Evolutionary conservation across 1,140 invertebrate species (phyloP), one percentile per base, ranked within the genome.

Genomic region (Lucilia cuprina): DNA sequence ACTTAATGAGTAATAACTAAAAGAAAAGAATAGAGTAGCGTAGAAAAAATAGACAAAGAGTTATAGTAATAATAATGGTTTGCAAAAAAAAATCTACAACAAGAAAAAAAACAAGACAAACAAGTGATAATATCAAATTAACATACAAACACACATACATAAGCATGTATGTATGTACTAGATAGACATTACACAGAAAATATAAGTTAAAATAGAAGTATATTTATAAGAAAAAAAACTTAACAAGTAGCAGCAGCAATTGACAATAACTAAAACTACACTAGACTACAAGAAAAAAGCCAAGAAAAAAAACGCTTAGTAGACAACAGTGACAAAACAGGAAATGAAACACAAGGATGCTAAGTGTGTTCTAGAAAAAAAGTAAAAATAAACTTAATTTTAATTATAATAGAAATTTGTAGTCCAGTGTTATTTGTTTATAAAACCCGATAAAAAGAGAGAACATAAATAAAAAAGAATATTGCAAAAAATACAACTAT

Each of bases 101-200:
- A 70, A 70, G n/a, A 82, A 60, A 14, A 82, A 60, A 5, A 82
- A 30, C 80, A 50, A 60, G 30, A 41, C 75, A n/a, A 78, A 41
- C 75, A 78, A 41, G 75, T 78, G 75, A 78, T 78, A 78, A 78
- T 78, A 78, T 78, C 75, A 47, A 30, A 30, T n/a, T n/a, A 17
- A 78, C 65, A 70, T 70, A 30, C 25, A 30, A 30, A 30, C 25
- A 30, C 3, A 30, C 25, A 30, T 30, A 30, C 25, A 2, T 30
- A 30, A 30, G 25, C n/a, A n/a, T n/a, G n/a, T n/a, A n/a, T n/a
- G n/a, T n/a, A n/a, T n/a, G n/a, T 30, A 25, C 55, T 17, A 60
- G n/a, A n/a, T n/a, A 60, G n/a, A 7, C 14, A n/a, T 17, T n/a
- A 60, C 55, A 60, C 13, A 17, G 14, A 60, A 60, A 60, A 7